Evolutionary conservation across 2,797 vertebrate species (phyloP).

Genomic region (Sphenodon punctatus): DNA sequence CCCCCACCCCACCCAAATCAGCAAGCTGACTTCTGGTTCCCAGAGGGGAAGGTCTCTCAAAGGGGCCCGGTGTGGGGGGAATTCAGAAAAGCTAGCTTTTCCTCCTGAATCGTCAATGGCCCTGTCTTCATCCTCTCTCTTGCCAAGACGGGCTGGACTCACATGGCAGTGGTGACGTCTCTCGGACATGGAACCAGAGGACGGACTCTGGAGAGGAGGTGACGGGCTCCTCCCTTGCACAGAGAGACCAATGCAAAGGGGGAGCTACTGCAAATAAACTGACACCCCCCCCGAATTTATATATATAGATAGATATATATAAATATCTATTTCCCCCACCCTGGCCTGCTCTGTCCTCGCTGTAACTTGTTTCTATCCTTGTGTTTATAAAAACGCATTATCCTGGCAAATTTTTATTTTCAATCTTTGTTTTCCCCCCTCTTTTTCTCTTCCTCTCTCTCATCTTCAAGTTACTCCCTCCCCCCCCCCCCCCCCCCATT

Average conservation of each 20-base stretch:
- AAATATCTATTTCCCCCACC: slow-evolving; percentile 74
- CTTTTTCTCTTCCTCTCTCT: not conserved
- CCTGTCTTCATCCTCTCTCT: slow-evolving; percentile 59
- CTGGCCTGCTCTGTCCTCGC: slow-evolving; percentile 76
- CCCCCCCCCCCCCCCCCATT: slow-evolving; percentile 10
- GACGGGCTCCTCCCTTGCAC: slow-evolving; percentile 40
- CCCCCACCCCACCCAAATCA: not conserved
- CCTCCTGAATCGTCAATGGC: slow-evolving; percentile 14
- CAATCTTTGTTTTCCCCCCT: slow-evolving; percentile 62
- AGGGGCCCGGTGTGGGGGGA: slow-evolving; percentile 54
- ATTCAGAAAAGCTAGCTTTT: slow-evolving; percentile 51
- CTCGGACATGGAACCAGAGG: slow-evolving; percentile 57
- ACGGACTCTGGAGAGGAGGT: slow-evolving; percentile 66
- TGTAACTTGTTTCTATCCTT: slow-evolving; percentile 82
- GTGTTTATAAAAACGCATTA: slow-evolving; percentile 84
- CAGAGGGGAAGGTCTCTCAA: slow-evolving; percentile 49
- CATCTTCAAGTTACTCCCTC: slow-evolving; percentile 34
- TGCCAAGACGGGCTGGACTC: slow-evolving; percentile 70
- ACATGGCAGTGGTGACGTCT: slow-evolving; percentile 63
- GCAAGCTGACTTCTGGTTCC: slow-evolving; percentile 22
- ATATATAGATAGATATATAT: slow-evolving; percentile 76
- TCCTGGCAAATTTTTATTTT: slow-evolving; percentile 80
- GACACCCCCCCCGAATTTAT: slow-evolving; percentile 70
- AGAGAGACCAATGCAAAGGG: slow-evolving; percentile 70
- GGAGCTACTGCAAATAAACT: slow-evolving; percentile 64